Base-by-base conservation (phyloP, 2,113 vertebrate species). In the Nothoprocta pentlandii region DNA sequence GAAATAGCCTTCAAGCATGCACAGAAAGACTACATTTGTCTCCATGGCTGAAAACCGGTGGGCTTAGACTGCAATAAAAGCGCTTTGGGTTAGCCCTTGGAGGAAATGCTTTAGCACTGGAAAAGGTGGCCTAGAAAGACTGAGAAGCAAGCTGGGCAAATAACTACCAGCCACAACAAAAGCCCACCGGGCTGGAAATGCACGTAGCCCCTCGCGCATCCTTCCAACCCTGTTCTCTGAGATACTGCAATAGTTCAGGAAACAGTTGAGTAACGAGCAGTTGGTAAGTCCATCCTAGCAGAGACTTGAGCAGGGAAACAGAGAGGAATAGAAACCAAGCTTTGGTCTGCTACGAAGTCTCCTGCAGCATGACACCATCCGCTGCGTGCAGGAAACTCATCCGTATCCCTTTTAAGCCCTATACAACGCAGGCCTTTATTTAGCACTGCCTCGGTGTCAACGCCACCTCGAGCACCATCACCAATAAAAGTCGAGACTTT, bases 391-490 rank as follows among this genome's bases (percentile, higher is more conserved):
- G 28, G 61, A 85, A 16, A 21, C 21, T 13, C 8, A 3, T 13
- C 58, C 53, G 34, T 42, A 32, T 20, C 42, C 46, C 36, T 63
- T 61, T 23, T 3, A 39, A 62, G 64, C 0, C 2, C 34, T 41
- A 34, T 25, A 10, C 36, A 84, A 11, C 4, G 6, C 28, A 4
- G 68, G 17, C 36, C 42, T 77, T 90, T 56, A 46, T 51, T 7
- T 79, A 58, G 78, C 6, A 20, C n/a, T 20, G 54, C 47, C 63
- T 34, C 81, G 80, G 47, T 25, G 41, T 44, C 92, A 90, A 46
- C 46, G 80, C 73, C 77, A 97, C 94, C 94, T 93, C 92, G 69
- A 94, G 94, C 59, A 80, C 86, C 34, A 91, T 69, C 94, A 88
- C 84, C 87, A 88, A 56, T 51, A 80, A 59, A 95, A 86, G 84